These are phyloP conservation scores for Steinernema feltiae DNA, from an alignment of 1,140 invertebrate species.

Conservation along the genomic window DNA sequence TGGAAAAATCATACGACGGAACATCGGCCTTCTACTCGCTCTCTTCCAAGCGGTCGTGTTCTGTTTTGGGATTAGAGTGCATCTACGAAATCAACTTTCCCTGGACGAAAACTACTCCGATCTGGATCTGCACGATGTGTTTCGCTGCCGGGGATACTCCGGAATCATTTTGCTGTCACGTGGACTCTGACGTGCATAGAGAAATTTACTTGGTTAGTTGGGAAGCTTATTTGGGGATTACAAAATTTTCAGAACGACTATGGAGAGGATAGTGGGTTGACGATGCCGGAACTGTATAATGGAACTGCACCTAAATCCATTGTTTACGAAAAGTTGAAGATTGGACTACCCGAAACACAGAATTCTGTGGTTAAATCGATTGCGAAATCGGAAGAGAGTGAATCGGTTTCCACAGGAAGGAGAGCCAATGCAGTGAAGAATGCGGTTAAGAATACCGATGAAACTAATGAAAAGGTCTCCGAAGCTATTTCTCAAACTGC, in stretches of 20 bases:
- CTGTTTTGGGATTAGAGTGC: background rate
- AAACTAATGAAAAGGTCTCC: too few species aligned
- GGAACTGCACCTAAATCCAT: background rate
- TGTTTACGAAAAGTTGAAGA: background rate
- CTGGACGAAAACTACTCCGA: background rate
- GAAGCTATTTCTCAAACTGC: too few species aligned
- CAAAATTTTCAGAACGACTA: background rate
- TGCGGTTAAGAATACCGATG: too few species aligned
- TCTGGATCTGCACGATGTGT: constrained; percentile 9
- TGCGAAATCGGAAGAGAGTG: too few species aligned
- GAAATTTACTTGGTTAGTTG: background rate
- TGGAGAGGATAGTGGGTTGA: background rate
- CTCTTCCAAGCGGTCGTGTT: background rate
- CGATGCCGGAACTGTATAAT: background rate
- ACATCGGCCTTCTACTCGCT: background rate
- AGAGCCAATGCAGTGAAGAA: too few species aligned
- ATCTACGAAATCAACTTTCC: background rate
- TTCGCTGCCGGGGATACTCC: background rate
- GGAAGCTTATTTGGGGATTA: background rate
- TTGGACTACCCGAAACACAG: background rate
- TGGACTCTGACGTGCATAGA: background rate
- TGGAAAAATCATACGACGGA: background rate
- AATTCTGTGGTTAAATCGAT: too few species aligned
- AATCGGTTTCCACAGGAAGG: too few species aligned
- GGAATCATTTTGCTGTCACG: background rate